Evolutionary conservation across 2,797 vertebrate genomes (phyloP).

Genomic region (Chelon auratus): DNA sequence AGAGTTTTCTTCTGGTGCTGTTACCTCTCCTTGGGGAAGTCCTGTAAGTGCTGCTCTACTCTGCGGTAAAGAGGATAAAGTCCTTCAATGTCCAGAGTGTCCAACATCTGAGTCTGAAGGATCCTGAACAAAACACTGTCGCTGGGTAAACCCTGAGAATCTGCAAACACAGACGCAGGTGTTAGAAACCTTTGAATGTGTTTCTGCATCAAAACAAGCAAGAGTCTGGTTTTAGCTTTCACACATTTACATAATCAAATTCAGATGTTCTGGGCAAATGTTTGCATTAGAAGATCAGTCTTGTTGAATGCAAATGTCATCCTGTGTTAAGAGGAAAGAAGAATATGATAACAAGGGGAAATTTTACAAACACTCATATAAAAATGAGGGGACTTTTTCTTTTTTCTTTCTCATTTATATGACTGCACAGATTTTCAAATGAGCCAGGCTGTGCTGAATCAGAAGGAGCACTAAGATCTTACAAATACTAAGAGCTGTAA

Average conservation of each 20-base stretch:
- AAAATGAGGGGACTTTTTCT: no score
- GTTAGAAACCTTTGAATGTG: neutral
- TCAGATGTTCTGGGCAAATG: neutral
- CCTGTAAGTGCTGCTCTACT: conserved; percentile 92
- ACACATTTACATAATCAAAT: conserved; percentile 10
- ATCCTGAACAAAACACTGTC: conserved; percentile 93
- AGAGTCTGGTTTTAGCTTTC: neutral
- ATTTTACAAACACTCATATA: no score
- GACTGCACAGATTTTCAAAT: no score
- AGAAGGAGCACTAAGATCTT: no score
- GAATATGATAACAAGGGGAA: no score
- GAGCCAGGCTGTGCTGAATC: no score
- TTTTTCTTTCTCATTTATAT: no score
- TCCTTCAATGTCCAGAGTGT: conserved; percentile 95
- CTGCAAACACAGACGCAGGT: conserved; percentile 67
- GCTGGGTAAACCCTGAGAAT: conserved; percentile 90
- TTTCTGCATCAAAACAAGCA: no score
- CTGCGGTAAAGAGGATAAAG: conserved; percentile 92
- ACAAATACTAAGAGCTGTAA: no score
- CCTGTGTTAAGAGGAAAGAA: no score
- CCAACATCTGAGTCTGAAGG: conserved; percentile 96
- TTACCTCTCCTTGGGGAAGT: conserved; percentile 95
- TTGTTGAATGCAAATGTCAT: no score
- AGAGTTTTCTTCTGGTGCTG: neutral
- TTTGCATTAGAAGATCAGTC: conserved; percentile 1